phyloP scores from a whole-genome alignment of 2,888 invertebrate genomes.

The Crocallis elinguaria region DNA sequence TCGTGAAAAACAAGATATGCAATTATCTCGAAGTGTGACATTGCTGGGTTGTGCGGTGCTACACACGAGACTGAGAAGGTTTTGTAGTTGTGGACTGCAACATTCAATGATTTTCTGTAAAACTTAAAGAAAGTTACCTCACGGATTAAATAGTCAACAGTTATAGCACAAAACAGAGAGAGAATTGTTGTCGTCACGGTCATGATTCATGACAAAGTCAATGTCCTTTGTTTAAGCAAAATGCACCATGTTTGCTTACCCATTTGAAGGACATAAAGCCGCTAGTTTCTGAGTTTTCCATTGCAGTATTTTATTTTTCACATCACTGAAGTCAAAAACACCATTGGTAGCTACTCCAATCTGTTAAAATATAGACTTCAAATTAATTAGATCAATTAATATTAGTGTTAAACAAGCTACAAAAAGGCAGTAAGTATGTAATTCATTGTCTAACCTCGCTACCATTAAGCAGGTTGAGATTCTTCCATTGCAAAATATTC shows the following conservation, averaged over 20 bases:
- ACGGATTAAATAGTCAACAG: too few relatives aligned
- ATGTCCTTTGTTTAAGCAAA: too few relatives aligned
- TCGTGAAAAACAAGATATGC: constrained; percentile 86
- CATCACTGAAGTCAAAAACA: constrained; percentile 74
- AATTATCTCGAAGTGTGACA: constrained; percentile 84
- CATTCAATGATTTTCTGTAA: not conserved
- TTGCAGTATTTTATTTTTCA: constrained; percentile 78
- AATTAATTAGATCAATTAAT: not conserved
- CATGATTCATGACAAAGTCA: too few relatives aligned
- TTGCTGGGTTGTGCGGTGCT: constrained; percentile 87
- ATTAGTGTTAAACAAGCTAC: not conserved
- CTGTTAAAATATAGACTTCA: constrained; percentile 44
- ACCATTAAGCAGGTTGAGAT: constrained; percentile 64
- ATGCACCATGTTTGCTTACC: too few relatives aligned
- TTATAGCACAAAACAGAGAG: too few relatives aligned
- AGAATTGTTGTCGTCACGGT: too few relatives aligned
- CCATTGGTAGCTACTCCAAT: constrained; percentile 69
- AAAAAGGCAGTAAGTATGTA: not conserved
- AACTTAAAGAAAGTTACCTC: not conserved
- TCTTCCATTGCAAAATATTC: constrained; percentile 74
- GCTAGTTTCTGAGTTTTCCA: constrained; percentile 79
- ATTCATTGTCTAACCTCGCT: constrained; percentile 68
- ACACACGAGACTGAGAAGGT: constrained; percentile 86
- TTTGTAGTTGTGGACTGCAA: constrained; percentile 71
- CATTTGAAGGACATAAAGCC: constrained; percentile 73